phyloP scores from a whole-genome alignment of 2,888 invertebrate genomes.

The Encarsia formosa region DNA sequence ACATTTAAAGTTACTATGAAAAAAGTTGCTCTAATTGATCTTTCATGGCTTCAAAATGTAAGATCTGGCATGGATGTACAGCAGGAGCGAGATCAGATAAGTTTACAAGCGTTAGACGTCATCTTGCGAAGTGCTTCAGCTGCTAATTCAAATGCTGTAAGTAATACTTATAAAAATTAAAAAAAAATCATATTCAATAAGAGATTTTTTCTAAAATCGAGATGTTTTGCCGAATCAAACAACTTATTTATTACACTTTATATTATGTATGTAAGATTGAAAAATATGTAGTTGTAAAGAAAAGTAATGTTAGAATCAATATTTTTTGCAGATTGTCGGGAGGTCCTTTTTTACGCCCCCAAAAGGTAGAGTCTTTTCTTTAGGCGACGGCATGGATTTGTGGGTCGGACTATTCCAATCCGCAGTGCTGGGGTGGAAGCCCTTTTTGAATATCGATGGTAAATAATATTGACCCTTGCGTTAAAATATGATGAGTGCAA shows the following conservation, averaged over 20 bases:
- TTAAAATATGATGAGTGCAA: too few species aligned
- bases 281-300: too few species aligned
- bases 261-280: too few species aligned
- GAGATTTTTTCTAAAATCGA: too few species aligned
- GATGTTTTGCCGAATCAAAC: too few species aligned
- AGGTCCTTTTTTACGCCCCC: constrained; percentile 20
- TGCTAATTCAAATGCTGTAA: constrained; percentile 52
- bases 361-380: constrained; percentile 52
- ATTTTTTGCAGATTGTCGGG: constrained; percentile 6
- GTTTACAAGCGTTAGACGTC: constrained; percentile 79
- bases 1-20: constrained; percentile 56
- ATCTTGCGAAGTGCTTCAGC: constrained; percentile 62
- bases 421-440: constrained; percentile 82
- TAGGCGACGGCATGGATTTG: constrained; percentile 81
- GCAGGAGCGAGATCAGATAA: constrained; percentile 58
- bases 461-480: too few species aligned
- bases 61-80: constrained; percentile 66
- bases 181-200: too few species aligned
- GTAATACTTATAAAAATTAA: too few species aligned
- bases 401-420: constrained; percentile 94
- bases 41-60: constrained; percentile 52
- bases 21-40: constrained; percentile 56
- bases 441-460: constrained; percentile 85
- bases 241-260: too few species aligned
- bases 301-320: too few species aligned